A percentile compares a stretch with the other conserved stretches of the same genome.
These are phyloP conservation scores for Sialia sialis DNA, from an alignment of 2,113 vertebrate species.

Conservation along the genomic window DNA sequence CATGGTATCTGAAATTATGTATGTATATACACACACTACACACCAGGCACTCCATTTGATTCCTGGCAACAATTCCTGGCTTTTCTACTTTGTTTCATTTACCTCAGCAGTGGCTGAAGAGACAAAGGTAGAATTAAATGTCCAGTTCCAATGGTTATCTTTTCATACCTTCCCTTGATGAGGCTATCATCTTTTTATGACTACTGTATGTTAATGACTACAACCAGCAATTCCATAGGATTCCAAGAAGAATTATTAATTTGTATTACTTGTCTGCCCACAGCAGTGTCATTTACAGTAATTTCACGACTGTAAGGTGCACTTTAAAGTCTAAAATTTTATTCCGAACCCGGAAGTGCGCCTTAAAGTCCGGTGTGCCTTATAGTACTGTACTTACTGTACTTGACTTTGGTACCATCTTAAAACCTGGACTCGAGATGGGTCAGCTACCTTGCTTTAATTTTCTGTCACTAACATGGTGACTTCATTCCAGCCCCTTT, in stretches of 20 bases:
- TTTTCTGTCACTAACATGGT: neutral
- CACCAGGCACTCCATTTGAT: neutral
- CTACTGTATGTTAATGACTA: neutral
- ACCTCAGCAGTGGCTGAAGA: neutral
- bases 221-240: neutral
- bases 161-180: neutral
- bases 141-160: neutral
- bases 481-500: neutral
- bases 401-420: neutral
- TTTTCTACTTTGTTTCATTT: neutral
- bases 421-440: neutral
- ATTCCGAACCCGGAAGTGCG: too few species aligned
- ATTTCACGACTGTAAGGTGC: too few species aligned
- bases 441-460: neutral
- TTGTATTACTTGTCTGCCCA: neutral
- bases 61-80: neutral
- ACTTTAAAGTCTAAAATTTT: too few species aligned
- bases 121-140: neutral
- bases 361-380: too few species aligned
- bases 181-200: neutral
- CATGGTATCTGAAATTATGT: neutral
- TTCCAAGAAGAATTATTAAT: neutral
- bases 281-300: neutral
- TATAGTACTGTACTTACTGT: too few species aligned
- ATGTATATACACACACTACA: too few species aligned